A percentile compares a stretch with the other conserved stretches of the same genome.
Conservation (phyloP, 1,140 invertebrate genomes). For the Bombus balteatus region DNA sequence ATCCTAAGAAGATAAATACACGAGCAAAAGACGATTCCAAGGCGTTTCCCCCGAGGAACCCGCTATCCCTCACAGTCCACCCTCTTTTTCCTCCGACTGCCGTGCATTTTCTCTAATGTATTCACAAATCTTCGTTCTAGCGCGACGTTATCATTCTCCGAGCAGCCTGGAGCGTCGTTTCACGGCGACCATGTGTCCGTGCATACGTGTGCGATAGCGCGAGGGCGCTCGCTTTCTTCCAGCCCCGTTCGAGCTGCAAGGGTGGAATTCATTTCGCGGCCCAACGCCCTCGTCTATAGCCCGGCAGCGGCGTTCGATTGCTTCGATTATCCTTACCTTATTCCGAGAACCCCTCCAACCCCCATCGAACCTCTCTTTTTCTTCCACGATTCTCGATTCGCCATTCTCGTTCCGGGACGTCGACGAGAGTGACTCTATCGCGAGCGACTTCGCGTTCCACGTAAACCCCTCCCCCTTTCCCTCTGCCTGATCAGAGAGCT, state of each 20-base stretch:
- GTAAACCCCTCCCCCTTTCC: background rate
- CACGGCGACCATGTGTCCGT: background rate
- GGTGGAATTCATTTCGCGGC: conserved; percentile 80
- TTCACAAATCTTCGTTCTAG: conserved; percentile 79
- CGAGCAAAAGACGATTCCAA: conserved; percentile 58
- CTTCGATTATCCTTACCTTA: conserved; percentile 79
- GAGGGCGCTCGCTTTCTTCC: conserved; percentile 25
- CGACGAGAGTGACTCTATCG: conserved; percentile 16
- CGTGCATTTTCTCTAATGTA: conserved; percentile 76
- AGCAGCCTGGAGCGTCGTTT: conserved; percentile 62
- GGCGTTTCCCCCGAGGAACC: conserved; percentile 58
- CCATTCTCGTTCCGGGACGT: conserved; percentile 51
- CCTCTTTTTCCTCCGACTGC: conserved; percentile 15
- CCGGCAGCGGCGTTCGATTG: conserved; percentile 75
- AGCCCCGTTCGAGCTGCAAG: conserved; percentile 24
- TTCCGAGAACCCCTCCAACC: conserved; percentile 62
- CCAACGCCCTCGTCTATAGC: conserved; percentile 77
- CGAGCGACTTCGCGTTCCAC: conserved; percentile 14
- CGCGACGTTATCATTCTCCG: conserved; percentile 77
- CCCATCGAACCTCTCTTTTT: conserved; percentile 14
- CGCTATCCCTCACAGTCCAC: conserved; percentile 57
- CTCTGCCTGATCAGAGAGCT: background rate
- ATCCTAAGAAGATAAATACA: conserved; percentile 70
- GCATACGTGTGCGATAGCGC: background rate
- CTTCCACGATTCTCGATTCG: conserved; percentile 50